Percentiles rank a stretch among this genome's conserved stretches.
Conservation (phyloP, 2,113 vertebrate genomes). For the Bubalus kerabau region DNA sequence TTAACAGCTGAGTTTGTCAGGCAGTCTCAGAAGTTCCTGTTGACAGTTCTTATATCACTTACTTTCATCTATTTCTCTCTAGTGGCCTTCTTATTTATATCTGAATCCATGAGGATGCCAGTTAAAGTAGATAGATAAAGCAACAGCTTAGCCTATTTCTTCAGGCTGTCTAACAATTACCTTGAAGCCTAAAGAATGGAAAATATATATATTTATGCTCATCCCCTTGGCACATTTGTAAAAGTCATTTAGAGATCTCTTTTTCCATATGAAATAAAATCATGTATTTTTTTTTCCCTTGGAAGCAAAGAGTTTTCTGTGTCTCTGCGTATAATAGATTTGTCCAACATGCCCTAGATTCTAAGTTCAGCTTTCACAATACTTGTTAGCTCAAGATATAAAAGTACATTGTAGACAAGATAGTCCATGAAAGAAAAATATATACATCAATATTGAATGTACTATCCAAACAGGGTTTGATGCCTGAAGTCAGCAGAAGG, state of each 20-base stretch:
- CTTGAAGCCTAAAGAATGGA: neutral
- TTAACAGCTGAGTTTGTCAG: neutral
- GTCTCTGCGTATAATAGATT: neutral
- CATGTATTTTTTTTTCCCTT: neutral
- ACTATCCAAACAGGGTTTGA: neutral
- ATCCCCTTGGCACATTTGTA: conserved; percentile 12
- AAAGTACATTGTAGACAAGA: neutral
- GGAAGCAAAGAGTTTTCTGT: neutral
- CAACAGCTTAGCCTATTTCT: neutral
- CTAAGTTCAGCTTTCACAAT: neutral
- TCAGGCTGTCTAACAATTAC: neutral
- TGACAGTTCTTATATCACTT: neutral
- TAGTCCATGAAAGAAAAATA: neutral
- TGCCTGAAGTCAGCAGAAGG: neutral
- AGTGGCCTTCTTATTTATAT: neutral
- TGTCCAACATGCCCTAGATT: neutral
- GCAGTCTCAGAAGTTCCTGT: neutral
- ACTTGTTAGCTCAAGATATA: neutral
- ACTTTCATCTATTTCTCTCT: neutral
- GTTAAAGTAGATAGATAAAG: neutral
- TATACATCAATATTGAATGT: conserved; percentile 2
- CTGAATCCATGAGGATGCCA: neutral
- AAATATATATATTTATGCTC: neutral
- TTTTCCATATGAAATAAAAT: neutral
- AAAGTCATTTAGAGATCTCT: neutral